These are phyloP conservation scores for Sminthurinus aureus DNA, from an alignment of 2,888 invertebrate species.

Conservation along the genomic window DNA sequence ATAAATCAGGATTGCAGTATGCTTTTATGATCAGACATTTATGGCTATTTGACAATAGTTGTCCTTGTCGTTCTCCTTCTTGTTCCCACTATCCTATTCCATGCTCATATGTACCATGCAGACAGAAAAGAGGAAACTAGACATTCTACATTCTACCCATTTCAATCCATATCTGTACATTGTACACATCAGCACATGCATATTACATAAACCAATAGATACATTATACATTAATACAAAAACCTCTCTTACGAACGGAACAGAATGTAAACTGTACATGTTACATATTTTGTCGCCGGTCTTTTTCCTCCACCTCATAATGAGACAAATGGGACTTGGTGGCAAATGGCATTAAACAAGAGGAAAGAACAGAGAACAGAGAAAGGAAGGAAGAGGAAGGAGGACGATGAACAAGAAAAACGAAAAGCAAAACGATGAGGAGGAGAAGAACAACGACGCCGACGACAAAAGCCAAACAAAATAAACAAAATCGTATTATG, in stretches of 20 bases:
- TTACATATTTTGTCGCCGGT: too few relatives aligned
- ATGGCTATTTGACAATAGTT: conserved; percentile 40
- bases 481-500: not conserved
- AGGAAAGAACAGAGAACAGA: not conserved
- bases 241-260: too few relatives aligned
- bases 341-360: conserved; percentile 15
- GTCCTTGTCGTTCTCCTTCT: not conserved
- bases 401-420: not conserved
- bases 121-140: too few relatives aligned
- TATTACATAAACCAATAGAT: too few relatives aligned
- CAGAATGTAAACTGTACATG: too few relatives aligned
- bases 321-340: conserved; percentile 39
- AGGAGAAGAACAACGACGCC: too few relatives aligned
- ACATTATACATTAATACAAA: too few relatives aligned
- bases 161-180: too few relatives aligned
- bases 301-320: conserved; percentile 9
- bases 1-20: conserved; percentile 48
- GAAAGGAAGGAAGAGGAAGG: not conserved
- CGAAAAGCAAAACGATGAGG: too few relatives aligned
- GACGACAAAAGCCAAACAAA: not conserved
- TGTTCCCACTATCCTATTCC: not conserved
- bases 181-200: too few relatives aligned
- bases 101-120: not conserved
- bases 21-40: conserved; percentile 45
- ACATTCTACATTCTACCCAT: too few relatives aligned